Percentiles rank a stretch among this genome's conserved stretches.
Evolutionary conservation across 2,888 invertebrate genomes (phyloP).

Genomic region (Amiota mariae): DNA sequence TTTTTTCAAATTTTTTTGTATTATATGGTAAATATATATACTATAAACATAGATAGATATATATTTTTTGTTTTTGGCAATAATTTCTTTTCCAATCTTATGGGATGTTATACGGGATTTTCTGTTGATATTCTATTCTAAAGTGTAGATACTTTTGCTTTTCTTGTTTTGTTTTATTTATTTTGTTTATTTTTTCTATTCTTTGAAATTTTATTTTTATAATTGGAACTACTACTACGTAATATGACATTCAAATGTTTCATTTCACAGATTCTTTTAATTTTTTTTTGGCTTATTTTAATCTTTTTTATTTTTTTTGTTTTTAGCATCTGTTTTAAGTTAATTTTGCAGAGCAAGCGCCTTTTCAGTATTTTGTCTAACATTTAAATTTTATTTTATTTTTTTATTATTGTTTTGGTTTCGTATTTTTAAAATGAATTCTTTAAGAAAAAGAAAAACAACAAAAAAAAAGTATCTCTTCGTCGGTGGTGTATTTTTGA

Average conservation of each 20-base stretch:
- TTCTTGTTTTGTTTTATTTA: conserved; percentile 42
- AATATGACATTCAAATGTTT: conserved; percentile 62
- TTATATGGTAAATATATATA: conserved; percentile 13
- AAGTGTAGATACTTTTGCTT: conserved; percentile 20
- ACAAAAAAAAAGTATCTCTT: no score
- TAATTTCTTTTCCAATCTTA: no score
- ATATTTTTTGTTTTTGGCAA: no score
- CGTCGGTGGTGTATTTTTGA: no score
- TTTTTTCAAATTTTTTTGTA: conserved; percentile 7
- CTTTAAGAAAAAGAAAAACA: no score
- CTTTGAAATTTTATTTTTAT: conserved; percentile 53
- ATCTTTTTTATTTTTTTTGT: background rate
- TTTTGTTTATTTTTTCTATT: background rate
- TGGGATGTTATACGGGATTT: no score
- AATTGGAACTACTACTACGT: conserved; percentile 56
- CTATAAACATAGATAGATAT: conserved; percentile 21
- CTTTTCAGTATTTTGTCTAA: background rate
- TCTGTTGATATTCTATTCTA: conserved; percentile 1
- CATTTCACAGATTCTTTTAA: conserved; percentile 1
- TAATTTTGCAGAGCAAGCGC: background rate
- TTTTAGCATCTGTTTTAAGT: background rate
- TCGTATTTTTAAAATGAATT: background rate
- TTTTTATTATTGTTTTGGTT: background rate
- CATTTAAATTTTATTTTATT: no score
- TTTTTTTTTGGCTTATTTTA: background rate